Percentiles rank a stretch among this genome's conserved stretches.
Evolutionary conservation across 2,888 invertebrate genomes (phyloP).

Genomic region (Drosophila fulvimacula): DNA sequence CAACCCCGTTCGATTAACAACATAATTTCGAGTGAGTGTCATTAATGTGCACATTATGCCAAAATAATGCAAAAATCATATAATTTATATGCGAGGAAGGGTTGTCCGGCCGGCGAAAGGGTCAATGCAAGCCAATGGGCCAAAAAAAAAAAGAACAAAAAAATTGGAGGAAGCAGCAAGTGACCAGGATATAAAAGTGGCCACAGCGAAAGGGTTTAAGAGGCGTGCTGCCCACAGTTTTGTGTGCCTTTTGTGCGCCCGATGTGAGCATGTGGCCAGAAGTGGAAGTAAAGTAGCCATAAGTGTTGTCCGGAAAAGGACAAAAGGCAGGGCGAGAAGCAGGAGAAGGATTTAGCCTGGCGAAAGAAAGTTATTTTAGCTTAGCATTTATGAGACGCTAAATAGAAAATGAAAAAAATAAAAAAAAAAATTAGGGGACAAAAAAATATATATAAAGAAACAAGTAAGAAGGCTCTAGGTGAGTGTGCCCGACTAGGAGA

Average conservation of each 20-base stretch:
- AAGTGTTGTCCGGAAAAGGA: constrained; percentile 30
- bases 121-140: constrained; percentile 34
- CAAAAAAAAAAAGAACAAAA: constrained; percentile 16
- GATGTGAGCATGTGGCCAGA: constrained; percentile 72
- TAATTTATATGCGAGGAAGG: constrained; percentile 68
- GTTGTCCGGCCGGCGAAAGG: constrained; percentile 47
- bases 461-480: too few species aligned
- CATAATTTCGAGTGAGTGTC: constrained; percentile 76
- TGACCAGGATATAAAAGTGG: constrained; percentile 74
- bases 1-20: constrained; percentile 71
- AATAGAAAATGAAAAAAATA: not conserved
- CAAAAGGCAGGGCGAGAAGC: constrained; percentile 11
- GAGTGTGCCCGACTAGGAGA: too few species aligned
- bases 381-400: not conserved
- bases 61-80: constrained; percentile 80
- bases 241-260: constrained; percentile 57
- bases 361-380: constrained; percentile 17
- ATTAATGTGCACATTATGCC: constrained; percentile 78
- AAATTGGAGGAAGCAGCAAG: constrained; percentile 19
- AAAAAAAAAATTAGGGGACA: not conserved
- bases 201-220: constrained; percentile 60
- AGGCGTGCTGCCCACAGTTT: constrained; percentile 53
- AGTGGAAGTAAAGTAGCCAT: constrained; percentile 42
- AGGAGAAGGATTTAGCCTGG: not conserved
- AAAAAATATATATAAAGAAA: too few species aligned